phyloP scores from a whole-genome alignment of 2,113 vertebrate genomes.

The Artemisiospiza belli region DNA sequence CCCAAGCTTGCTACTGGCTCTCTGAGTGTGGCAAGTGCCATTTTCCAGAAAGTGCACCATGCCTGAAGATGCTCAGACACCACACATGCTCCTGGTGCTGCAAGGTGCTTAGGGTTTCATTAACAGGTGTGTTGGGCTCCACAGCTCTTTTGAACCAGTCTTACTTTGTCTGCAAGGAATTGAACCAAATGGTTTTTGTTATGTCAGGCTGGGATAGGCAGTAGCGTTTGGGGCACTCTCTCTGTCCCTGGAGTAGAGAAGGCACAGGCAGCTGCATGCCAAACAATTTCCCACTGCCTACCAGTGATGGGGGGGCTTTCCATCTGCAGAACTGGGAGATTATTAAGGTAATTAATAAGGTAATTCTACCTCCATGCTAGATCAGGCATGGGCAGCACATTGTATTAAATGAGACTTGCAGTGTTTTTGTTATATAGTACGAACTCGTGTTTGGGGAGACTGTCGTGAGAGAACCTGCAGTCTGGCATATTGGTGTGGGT shows the following conservation, averaged over 20 bases:
- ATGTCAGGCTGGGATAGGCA: background rate
- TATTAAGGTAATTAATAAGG: background rate
- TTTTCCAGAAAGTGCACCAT: fast-evolving
- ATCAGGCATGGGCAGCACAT: background rate
- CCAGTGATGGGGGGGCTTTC: background rate
- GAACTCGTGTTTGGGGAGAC: conserved; percentile 19
- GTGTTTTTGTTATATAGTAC: background rate
- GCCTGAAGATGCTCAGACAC: background rate
- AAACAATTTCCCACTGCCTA: background rate
- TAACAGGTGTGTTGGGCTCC: background rate
- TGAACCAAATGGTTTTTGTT: background rate
- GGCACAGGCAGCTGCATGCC: background rate
- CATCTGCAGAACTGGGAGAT: background rate
- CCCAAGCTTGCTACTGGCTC: background rate
- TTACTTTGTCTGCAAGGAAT: background rate
- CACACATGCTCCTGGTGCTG: background rate
- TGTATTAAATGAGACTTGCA: conserved; percentile 37
- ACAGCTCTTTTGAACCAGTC: background rate
- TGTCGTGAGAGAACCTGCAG: background rate
- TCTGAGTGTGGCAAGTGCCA: background rate
- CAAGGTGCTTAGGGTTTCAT: background rate
- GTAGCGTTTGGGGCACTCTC: background rate
- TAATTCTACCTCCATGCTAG: conserved; percentile 1
- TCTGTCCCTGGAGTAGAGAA: conserved; percentile 10
- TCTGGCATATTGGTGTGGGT: background rate